Base-by-base conservation (phyloP, 1,140 invertebrate species). In the Ceratina australensis region DNA sequence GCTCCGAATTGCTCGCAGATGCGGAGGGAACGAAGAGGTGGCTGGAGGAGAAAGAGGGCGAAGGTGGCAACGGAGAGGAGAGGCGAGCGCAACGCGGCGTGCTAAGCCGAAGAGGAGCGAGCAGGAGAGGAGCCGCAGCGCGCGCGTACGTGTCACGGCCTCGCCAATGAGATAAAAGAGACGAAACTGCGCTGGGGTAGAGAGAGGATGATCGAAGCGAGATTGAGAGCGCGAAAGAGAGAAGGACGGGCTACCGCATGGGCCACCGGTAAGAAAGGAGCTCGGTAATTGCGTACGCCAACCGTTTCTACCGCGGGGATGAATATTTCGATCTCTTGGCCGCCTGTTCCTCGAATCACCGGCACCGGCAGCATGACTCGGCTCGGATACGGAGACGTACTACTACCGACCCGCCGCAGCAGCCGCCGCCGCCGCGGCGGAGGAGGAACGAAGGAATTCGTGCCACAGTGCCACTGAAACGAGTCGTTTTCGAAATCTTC, bases 241-340 rank as follows among this genome's bases (percentile, higher is more conserved):
- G 54, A 76, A 54, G 16, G 65, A 64, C 24, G 60, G 67, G 71
- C 78, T 79, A 85, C 85, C 64, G 83, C 81, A 72, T 65, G 79
- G 74, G 77, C 82, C 79, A 82, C 74, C 69, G 83, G 77, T 83
- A 83, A 76, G 75, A 86, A 67, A 80, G 59, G 73, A 84, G 69
- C 22, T 24, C 59, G 79, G 83, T 87, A 87, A 87, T 87, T 81
- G 79, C 78, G 76, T 72, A 82, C 80, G 65, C 79, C 81, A 86
- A 76, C 78, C 80, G 73, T 86, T 84, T 82, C 78, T 85, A 87
- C 86, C 84, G 84, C 80, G 84, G 87, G 88, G 86, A 86, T 87
- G 86, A 82, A 85, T 83, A 83, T 89, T 88, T 87, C 83, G 87
- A 89, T 87, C 68, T 80, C 72, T 80, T 68, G 63, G 57, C 12